Conservation (phyloP, 2,797 vertebrate species). For the Pseudomugil gertrudae region DNA sequence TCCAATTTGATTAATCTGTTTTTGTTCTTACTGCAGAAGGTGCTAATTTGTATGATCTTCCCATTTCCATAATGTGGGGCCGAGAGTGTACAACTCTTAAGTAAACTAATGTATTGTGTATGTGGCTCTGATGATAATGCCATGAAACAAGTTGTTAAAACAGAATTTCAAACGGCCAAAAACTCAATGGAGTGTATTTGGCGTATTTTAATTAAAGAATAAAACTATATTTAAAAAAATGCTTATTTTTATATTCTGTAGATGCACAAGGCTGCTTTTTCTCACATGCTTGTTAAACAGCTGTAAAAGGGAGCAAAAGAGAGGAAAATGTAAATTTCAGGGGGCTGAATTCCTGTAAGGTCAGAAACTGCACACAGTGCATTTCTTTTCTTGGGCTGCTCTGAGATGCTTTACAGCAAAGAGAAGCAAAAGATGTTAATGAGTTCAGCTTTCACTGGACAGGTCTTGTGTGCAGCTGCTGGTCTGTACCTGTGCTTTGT, state of each 20-base stretch:
- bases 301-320: slow-evolving; percentile 16
- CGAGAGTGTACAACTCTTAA: too few relatives aligned
- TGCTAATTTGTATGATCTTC: slow-evolving; percentile 43
- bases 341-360: slow-evolving; percentile 27
- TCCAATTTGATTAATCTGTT: slow-evolving; percentile 45
- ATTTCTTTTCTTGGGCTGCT: slow-evolving; percentile 30
- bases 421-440: slow-evolving; percentile 41
- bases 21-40: slow-evolving; percentile 19
- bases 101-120: too few relatives aligned
- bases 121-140: neutral
- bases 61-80: slow-evolving; percentile 29
- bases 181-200: slow-evolving; percentile 8
- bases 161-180: slow-evolving; percentile 1
- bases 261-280: neutral
- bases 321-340: slow-evolving; percentile 31
- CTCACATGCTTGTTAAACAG: neutral
- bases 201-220: slow-evolving; percentile 8
- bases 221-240: neutral
- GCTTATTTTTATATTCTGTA: neutral
- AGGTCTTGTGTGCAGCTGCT: slow-evolving; percentile 25
- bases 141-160: slow-evolving; percentile 16
- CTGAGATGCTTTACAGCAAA: slow-evolving; percentile 27
- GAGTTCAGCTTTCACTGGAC: slow-evolving; percentile 39
- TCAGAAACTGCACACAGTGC: slow-evolving; percentile 40
- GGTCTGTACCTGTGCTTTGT: slow-evolving; percentile 14